Percentiles rank a stretch among this genome's conserved stretches.
phyloP scores from a whole-genome alignment of 2,113 vertebrate genomes.

The Vicugna pacos region DNA sequence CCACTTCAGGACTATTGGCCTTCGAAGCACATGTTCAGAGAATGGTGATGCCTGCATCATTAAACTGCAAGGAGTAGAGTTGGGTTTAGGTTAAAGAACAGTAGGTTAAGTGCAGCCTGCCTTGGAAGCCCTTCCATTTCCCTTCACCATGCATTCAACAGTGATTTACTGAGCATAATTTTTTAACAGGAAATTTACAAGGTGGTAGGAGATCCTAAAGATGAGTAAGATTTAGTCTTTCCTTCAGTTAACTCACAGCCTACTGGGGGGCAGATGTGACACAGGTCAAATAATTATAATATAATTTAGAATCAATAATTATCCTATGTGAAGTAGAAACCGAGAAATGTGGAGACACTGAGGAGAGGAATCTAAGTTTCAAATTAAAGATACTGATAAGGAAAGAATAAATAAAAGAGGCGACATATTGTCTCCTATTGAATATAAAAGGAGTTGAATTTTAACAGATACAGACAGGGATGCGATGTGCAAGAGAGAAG shows the following conservation, averaged over 20 bases:
- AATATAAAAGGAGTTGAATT: background rate
- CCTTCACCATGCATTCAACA: background rate
- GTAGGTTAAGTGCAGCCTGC: background rate
- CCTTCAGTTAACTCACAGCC: background rate
- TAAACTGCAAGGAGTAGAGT: background rate
- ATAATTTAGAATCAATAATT: background rate
- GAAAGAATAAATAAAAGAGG: background rate
- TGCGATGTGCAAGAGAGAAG: background rate
- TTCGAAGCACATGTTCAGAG: background rate
- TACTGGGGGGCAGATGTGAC: background rate
- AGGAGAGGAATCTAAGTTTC: background rate
- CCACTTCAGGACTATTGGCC: background rate
- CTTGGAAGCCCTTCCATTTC: background rate
- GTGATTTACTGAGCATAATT: background rate
- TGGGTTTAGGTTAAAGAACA: background rate
- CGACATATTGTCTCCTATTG: background rate
- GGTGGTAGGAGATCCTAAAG: background rate
- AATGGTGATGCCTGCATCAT: background rate
- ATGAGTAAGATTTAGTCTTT: background rate
- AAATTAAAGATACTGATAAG: background rate
- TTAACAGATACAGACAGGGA: background rate
- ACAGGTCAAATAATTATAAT: background rate
- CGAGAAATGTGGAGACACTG: background rate
- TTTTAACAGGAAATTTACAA: background rate
- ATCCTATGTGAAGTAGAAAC: background rate